Evolutionary conservation across 1,140 invertebrate species (phyloP), one percentile per base, ranked within the genome.

Genomic region (Drosophila pachea): DNA sequence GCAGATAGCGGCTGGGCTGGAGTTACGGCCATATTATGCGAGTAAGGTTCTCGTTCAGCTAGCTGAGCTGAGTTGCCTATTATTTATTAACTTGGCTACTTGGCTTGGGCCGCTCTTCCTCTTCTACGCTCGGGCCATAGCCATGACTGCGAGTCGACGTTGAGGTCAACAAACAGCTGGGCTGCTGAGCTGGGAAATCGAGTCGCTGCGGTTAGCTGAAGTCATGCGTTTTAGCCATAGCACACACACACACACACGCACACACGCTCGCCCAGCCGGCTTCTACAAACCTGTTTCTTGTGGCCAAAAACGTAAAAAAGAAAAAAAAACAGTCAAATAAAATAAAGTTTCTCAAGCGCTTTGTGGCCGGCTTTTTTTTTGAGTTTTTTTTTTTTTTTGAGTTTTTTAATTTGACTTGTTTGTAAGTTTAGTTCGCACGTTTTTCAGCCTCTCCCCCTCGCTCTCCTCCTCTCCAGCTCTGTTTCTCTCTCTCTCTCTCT

Each of bases 91-190:
- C 81, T 77, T 77, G 78, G 74, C 77, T 74, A 71, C 66, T 75
- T 63, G 76, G 68, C 72, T 71, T 63, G 47, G 67, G 22, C 22
- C 62, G 62, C 59, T 35, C 59, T 58, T 73, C 62, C 63, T 72
- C 53, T 70, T 78, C 60, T 71, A 64, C 68, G 50, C 62, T 60
- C 60, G 77, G 77, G 77, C 86, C 86, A 76, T 88, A 87, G 86
- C 86, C 86, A 87, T 88, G 82, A 88, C 86, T 88, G 79, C 64
- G 62, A 12, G 67, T 63, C 86, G 86, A 83, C 68, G 58, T 88
- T 88, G 87, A 88, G 87, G 87, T 88, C 87, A 88, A 88, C 82
- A 88, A 88, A 88, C 87, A 88, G 87, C 87, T 88, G 86, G 87
- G 87, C 87, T 88, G 86, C 67, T 58, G 60, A 65, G 64, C 54